These are phyloP conservation scores for Xanthia icteritia DNA, from an alignment of 2,888 invertebrate genomes.

Conservation along the genomic window DNA sequence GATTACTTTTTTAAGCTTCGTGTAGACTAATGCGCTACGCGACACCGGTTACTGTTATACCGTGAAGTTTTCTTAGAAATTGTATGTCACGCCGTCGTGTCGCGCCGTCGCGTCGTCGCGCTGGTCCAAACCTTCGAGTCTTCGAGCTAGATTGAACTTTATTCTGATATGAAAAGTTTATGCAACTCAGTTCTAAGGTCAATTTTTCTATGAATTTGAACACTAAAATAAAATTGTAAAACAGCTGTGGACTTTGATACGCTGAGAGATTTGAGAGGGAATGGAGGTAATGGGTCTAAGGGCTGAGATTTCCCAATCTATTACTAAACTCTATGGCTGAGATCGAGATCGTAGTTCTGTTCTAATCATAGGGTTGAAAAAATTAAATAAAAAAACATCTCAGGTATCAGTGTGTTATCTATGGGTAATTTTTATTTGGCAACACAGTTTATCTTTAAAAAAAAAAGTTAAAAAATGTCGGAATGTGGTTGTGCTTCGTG, in stretches of 20 bases:
- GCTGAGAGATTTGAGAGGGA: no score
- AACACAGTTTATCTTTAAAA: conserved; percentile 21
- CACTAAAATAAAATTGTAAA: not conserved
- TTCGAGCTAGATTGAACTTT: no score
- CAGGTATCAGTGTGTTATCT: not conserved
- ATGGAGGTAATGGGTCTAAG: no score
- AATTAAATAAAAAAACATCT: not conserved
- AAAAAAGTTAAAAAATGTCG: conserved; percentile 81
- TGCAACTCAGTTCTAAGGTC: not conserved
- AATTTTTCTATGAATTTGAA: not conserved
- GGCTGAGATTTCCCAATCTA: no score
- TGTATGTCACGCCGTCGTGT: no score
- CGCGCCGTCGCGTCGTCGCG: no score
- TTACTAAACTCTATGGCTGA: no score
- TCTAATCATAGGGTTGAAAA: not conserved
- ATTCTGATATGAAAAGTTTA: not conserved
- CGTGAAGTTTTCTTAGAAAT: no score
- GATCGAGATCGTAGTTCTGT: no score
- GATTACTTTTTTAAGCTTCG: no score
- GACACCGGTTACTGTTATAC: no score
- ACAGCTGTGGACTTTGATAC: not conserved
- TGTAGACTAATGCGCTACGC: no score
- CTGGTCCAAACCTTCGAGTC: not conserved
- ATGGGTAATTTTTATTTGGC: conserved; percentile 2
- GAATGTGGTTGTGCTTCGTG: conserved; percentile 82